Base-by-base conservation (phyloP, 1,140 invertebrate species). In the Ectropis grisescens region DNA sequence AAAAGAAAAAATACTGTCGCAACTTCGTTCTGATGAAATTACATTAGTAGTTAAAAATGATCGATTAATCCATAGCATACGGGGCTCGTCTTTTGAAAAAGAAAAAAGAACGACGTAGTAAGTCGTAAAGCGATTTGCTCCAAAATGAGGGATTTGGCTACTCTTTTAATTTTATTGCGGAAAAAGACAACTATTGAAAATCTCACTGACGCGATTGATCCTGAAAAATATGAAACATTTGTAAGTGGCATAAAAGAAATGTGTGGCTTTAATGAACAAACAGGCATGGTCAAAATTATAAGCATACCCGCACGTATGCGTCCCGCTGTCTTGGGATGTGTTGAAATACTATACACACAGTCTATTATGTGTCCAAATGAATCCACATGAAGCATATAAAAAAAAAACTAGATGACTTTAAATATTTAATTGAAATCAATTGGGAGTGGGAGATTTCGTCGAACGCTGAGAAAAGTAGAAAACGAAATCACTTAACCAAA, bases 391-490 rank as follows among this genome's bases (percentile, higher is more conserved):
- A 22, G 6, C 7, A 9, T 22, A 13, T 13, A 35, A 35, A 27
- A n/a, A 35, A 35, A 10, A 25, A 35, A 35, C 12, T 35, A 12
- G 12, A 9, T 16, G 33, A 27, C 16, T 35, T 35, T 27, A 35
- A 35, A 12, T 35, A 10, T 22, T 10, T 35, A 7, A 6, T 35
- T 16, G 33, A 26, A 12, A 7, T 12, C 11, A 35, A 35, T 35
- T 35, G 33, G 33, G 2, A 35, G 10, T 35, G 33, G 33, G 33
- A 35, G 22, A 15, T 35, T 35, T 35, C 33, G 19, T 27, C 24
- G 23, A 35, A 35, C 22, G 33, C 14, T 35, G 33, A 35, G 24
- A 27, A 35, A 35, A 35, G 14, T 2, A 14, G 23, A 10, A 35
- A 28, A 12, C 33, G 24, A n/a, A 27, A 27, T 8, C 13, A 22